These are phyloP conservation scores for Phocides pigmalion DNA, from an alignment of 1,140 invertebrate genomes.

Conservation along the genomic window DNA sequence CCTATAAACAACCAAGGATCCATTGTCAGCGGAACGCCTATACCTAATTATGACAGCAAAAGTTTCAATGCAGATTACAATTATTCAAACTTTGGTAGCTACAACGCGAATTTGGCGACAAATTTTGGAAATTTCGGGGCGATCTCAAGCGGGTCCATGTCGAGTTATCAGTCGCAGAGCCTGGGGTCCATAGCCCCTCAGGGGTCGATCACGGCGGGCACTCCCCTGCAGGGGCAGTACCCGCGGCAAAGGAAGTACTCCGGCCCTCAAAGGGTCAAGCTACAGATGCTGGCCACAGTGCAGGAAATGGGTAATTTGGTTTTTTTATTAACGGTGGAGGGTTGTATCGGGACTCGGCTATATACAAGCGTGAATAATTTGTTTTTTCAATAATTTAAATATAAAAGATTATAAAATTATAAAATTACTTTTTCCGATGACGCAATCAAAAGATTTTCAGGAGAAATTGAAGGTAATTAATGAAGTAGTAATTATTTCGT, in stretches of 20 bases:
- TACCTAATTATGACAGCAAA: conserved; percentile 35
- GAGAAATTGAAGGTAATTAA: neutral
- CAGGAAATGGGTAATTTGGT: conserved; percentile 80
- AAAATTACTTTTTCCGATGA: too few relatives aligned
- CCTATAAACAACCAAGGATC: conserved; percentile 33
- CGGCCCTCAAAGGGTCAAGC: conserved; percentile 75
- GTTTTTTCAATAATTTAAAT: neutral
- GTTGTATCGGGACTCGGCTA: too few relatives aligned
- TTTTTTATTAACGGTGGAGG: conserved; percentile 43
- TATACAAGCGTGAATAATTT: too few relatives aligned
- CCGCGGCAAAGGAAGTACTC: conserved; percentile 75
- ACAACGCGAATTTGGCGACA: conserved; percentile 5
- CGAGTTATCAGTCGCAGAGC: conserved; percentile 32
- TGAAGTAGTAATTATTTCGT: too few relatives aligned
- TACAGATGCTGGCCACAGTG: conserved; percentile 79
- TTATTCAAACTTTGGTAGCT: conserved; percentile 16
- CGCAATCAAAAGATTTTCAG: neutral
- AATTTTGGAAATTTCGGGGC: conserved; percentile 29
- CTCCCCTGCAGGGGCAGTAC: conserved; percentile 52
- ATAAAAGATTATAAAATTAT: too few relatives aligned
- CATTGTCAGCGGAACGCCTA: conserved; percentile 45
- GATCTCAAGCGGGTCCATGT: conserved; percentile 27
- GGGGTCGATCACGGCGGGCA: conserved; percentile 62
- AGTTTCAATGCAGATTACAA: conserved; percentile 34
- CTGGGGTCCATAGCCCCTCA: conserved; percentile 27